These are phyloP conservation scores for Boulengeromyrus knoepffleri DNA, from an alignment of 2,113 vertebrate genomes.

Conservation along the genomic window DNA sequence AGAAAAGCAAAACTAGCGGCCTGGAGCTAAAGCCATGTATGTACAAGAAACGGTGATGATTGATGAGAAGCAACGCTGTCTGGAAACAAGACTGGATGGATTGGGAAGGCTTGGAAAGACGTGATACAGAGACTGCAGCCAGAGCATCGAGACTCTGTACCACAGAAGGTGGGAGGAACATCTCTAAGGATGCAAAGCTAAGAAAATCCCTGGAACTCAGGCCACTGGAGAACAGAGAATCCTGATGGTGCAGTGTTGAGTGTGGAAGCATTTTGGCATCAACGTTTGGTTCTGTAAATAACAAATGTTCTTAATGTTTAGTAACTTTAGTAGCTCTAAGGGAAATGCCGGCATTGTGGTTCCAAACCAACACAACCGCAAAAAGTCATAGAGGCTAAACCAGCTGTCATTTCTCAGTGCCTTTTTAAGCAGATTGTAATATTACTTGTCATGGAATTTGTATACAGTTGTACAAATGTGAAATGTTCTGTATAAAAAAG, in stretches of 20 bases:
- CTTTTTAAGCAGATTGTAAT: not conserved
- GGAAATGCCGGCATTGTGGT: not conserved
- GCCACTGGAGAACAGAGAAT: not conserved
- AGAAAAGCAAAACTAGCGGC: slow-evolving; percentile 42
- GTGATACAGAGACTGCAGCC: not conserved
- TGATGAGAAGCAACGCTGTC: not conserved
- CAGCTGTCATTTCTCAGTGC: not conserved
- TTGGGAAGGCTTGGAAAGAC: not conserved
- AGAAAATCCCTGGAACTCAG: not conserved
- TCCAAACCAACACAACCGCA: not conserved
- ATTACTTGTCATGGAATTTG: not conserved
- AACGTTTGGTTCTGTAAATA: not conserved
- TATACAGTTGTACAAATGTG: not conserved
- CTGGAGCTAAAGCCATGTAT: slow-evolving; percentile 74
- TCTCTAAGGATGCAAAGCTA: not conserved
- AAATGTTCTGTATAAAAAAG: not conserved
- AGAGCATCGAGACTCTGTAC: not conserved
- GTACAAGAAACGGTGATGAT: slow-evolving; percentile 79
- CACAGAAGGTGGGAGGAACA: not conserved
- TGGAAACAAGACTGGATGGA: not conserved
- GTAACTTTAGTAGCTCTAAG: not conserved
- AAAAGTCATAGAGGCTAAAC: not conserved
- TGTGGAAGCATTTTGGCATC: not conserved
- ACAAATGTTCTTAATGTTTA: not conserved
- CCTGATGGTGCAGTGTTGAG: not conserved